A percentile compares a stretch with the other conserved stretches of the same genome.
phyloP scores from a whole-genome alignment of 2,113 vertebrate species.

The Cheirogaleus medius region DNA sequence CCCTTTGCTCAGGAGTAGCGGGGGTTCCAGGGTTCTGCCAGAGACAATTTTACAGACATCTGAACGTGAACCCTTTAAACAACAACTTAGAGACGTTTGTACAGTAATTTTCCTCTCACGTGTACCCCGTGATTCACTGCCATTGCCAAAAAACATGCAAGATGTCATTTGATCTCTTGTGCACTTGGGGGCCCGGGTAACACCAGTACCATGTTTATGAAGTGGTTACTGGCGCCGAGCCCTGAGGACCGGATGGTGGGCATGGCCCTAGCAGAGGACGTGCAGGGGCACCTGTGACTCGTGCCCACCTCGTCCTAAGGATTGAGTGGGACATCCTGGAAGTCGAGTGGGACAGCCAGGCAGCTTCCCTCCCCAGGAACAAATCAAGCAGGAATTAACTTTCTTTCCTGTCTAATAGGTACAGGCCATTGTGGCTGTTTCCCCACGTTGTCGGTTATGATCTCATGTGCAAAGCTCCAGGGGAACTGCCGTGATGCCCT shows the following conservation, averaged over 20 bases:
- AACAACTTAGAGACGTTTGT: neutral
- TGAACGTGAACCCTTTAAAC: neutral
- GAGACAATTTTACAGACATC: neutral
- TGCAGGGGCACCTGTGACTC: fast-evolving
- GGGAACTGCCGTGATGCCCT: fast-evolving
- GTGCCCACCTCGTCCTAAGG: fast-evolving
- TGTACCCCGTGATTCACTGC: fast-evolving
- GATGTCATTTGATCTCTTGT: neutral
- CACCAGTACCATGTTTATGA: fast-evolving
- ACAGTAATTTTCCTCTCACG: neutral
- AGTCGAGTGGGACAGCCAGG: too few species aligned
- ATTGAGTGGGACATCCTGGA: fast-evolving
- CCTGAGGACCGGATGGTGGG: fast-evolving
- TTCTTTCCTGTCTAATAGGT: fast-evolving
- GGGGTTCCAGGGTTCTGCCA: neutral
- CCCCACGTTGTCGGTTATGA: fast-evolving
- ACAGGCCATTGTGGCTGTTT: fast-evolving
- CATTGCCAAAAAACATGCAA: neutral
- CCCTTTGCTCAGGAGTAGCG: fast-evolving
- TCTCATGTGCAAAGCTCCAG: fast-evolving
- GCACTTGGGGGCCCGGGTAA: fast-evolving
- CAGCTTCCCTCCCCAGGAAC: neutral
- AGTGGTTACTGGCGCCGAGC: too few species aligned
- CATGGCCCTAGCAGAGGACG: neutral
- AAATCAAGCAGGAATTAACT: neutral